Evolutionary conservation across 1,140 invertebrate genomes (phyloP), one percentile per base, ranked within the genome.

Genomic region (Carcinoscorpius rotundicauda): DNA sequence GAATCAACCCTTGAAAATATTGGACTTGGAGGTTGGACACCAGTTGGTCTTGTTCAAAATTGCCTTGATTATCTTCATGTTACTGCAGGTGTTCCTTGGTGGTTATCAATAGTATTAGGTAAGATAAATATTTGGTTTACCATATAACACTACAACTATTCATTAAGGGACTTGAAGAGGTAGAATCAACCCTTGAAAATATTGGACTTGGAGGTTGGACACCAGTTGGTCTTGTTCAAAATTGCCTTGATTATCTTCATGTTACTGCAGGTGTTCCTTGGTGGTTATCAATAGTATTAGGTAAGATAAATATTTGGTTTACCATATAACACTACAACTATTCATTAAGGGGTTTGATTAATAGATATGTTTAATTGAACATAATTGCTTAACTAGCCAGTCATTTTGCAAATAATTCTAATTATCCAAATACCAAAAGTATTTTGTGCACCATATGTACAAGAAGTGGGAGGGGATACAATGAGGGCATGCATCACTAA

Each of bases 11-110:
- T 95, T 70, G 78, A 82, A 4, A 89, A 86, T 65, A 71, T 93
- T 57, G 93, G 92, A 5, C 78, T 97, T 5, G 90, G 85, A 11
- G 83, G 86, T 6, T 89, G 82, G 79, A 78, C 76, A 29, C 93
- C 93, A 2, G 62, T 64, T 29, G 93, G 93, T 4, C 73, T 92
- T 0, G 76, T 93, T 3, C 89, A 97, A 74, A 81, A 85, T 58
- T 80, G 78, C 66, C 77, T 97, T 70, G 93, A 98, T 77, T 86
- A 78, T 70, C 57, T 97, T 6, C 93, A 97, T 76, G 81, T 89
- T 55, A 75, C 76, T 3, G 75, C 80, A 10, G 86, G 85, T 71
- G 60, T 97, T 10, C 93, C 94, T 3, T 98, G 94, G 94, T 97
- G 93, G 91, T 83, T 76, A 48, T 75, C 87, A 9, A 97, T 98